Percentiles rank a stretch among this genome's conserved stretches.
These are phyloP conservation scores for Indri indri DNA, from an alignment of 2,113 vertebrate species.

Conservation along the genomic window DNA sequence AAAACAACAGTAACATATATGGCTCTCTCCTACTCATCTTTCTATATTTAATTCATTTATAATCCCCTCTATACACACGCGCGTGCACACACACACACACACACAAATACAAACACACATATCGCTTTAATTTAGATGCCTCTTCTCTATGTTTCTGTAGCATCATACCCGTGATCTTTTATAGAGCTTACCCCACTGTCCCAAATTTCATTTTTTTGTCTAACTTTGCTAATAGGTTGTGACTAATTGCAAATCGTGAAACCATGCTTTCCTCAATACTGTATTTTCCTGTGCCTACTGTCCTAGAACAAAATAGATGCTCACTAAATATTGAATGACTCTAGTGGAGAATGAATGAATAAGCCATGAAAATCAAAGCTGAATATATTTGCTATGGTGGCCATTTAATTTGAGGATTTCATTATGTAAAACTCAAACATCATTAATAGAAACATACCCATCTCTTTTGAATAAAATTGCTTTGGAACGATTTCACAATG, in stretches of 20 bases:
- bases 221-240: not conserved
- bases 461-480: not conserved
- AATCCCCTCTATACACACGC: not conserved
- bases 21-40: not conserved
- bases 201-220: not conserved
- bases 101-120: not conserved
- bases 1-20: not conserved
- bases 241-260: not conserved
- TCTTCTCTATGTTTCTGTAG: not conserved
- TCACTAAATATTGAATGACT: not conserved
- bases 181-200: not conserved
- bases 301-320: not conserved
- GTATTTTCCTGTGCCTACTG: not conserved
- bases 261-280: not conserved
- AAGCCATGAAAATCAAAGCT: not conserved
- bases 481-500: not conserved
- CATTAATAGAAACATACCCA: not conserved
- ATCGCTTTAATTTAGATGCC: not conserved
- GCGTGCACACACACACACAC: not conserved
- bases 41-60: not conserved
- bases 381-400: not conserved
- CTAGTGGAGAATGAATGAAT: not conserved
- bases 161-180: not conserved
- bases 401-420: not conserved
- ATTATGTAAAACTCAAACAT: not conserved